These are phyloP conservation scores for Brachionus rubens DNA, from an alignment of 1,140 invertebrate species.

Conservation along the genomic window DNA sequence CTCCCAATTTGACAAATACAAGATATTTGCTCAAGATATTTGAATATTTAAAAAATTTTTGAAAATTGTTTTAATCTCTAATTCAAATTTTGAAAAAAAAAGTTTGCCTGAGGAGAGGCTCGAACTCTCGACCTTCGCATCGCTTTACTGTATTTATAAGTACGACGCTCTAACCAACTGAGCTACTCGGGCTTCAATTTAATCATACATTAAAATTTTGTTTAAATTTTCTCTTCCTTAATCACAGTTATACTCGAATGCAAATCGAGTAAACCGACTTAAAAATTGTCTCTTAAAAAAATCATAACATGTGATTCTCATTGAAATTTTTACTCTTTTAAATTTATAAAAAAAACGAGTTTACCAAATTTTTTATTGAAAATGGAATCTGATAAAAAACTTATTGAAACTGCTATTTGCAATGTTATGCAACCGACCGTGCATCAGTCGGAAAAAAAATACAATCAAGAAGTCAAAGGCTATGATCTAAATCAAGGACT, in stretches of 20 bases:
- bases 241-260: no score
- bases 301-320: no score
- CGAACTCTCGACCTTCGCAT: constrained; percentile 41
- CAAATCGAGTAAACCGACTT: no score
- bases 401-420: background rate
- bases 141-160: constrained; percentile 39
- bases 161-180: constrained; percentile 39
- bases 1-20: no score
- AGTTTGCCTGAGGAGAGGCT: constrained; percentile 32
- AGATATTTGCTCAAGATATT: no score
- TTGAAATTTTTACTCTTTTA: no score
- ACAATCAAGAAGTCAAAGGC: background rate
- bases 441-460: background rate
- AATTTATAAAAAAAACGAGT: no score
- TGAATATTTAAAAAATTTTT: no score
- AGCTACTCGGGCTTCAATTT: constrained; percentile 31
- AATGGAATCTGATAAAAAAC: constrained; percentile 43
- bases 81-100: constrained; percentile 3
- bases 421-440: constrained; percentile 42
- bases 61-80: no score
- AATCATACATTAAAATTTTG: background rate
- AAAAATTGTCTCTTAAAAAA: no score
- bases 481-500: constrained; percentile 42
- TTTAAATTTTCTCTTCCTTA: no score
- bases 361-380: background rate